phyloP scores from a whole-genome alignment of 2,888 invertebrate genomes.

The Caenorhabditis sp. region DNA sequence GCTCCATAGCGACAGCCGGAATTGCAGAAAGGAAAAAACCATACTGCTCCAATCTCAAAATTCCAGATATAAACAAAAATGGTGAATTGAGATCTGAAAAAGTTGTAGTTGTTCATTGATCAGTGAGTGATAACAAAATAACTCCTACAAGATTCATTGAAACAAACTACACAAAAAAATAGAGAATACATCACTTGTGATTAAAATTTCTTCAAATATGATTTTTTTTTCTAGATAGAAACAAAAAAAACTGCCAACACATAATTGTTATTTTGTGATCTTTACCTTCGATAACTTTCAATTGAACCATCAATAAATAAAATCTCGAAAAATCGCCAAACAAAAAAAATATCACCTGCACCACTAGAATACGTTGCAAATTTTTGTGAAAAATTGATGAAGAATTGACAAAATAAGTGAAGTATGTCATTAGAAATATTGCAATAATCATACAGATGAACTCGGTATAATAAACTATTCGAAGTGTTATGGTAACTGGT shows the following conservation, averaged over 20 bases:
- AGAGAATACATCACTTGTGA: too few species aligned
- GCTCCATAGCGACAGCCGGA: conserved; percentile 26
- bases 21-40: conserved; percentile 16
- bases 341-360: conserved; percentile 11
- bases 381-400: conserved; percentile 23
- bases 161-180: too few species aligned
- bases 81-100: conserved; percentile 26
- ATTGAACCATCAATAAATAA: conserved; percentile 26
- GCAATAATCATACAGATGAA: conserved; percentile 9
- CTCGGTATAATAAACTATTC: conserved; percentile 19
- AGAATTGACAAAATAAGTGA: conserved; percentile 20
- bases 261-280: too few species aligned
- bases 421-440: conserved; percentile 23
- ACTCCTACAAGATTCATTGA: too few species aligned
- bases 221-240: too few species aligned
- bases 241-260: too few species aligned
- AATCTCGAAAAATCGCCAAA: conserved; percentile 15
- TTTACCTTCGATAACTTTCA: conserved; percentile 21
- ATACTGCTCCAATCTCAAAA: conserved; percentile 29
- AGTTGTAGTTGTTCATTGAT: background rate
- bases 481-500: conserved; percentile 15
- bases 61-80: conserved; percentile 15
- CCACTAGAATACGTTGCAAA: conserved; percentile 11
- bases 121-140: background rate
- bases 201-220: too few species aligned